phyloP scores from a whole-genome alignment of 2,888 invertebrate species.

The Drosophila subquinaria region DNA sequence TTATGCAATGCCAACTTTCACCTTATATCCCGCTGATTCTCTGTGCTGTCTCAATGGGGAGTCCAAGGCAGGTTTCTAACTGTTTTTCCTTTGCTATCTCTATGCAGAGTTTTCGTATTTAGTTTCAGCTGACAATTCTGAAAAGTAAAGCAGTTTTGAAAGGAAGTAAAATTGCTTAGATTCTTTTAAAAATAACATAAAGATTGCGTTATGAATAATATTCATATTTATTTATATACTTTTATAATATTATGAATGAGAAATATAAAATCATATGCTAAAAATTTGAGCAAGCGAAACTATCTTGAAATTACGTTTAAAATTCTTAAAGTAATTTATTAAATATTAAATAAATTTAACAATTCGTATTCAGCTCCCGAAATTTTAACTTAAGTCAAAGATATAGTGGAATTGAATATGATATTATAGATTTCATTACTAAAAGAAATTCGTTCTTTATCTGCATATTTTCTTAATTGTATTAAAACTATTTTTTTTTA shows the following conservation, averaged over 20 bases:
- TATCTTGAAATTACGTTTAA: too few species aligned
- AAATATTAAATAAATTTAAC: too few species aligned
- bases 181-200: not conserved
- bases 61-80: conserved; percentile 34
- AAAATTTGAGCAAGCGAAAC: too few species aligned
- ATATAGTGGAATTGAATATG: too few species aligned
- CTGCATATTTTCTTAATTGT: not conserved
- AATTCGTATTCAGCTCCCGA: not conserved
- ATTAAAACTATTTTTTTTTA: not conserved
- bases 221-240: not conserved
- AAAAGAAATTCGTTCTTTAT: not conserved
- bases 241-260: not conserved
- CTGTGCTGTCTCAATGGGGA: conserved; percentile 27
- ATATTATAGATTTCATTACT: not conserved
- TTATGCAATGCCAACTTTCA: conserved; percentile 75
- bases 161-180: not conserved
- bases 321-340: too few species aligned
- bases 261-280: too few species aligned
- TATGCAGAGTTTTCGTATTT: not conserved
- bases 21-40: conserved; percentile 53
- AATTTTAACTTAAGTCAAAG: too few species aligned
- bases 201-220: not conserved
- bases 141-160: conserved; percentile 5
- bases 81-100: not conserved
- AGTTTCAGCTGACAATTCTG: not conserved